Base-by-base conservation (phyloP, 2,888 invertebrate genomes). In the Hypselothyrea guttata region DNA sequence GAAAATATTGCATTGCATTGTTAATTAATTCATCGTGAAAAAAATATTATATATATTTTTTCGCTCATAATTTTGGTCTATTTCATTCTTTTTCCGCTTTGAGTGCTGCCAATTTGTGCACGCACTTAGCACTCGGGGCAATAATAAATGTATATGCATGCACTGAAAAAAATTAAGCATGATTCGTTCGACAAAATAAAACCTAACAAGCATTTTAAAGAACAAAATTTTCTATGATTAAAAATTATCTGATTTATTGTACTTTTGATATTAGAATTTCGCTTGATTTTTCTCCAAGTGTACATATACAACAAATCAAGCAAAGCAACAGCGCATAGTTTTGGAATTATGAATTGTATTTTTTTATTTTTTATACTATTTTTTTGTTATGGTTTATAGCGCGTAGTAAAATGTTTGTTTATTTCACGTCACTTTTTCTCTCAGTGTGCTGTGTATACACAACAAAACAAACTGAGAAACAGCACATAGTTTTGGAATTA, bases 11-110 rank as follows among this genome's bases (percentile, higher is more conserved):
- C 71, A 65, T 55, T 61, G 46, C 44, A 45, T 38, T 69, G 76
- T 65, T 85, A 79, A 79, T 79, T 79, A 79, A 79, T 85, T 85
- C 75, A 71, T 77, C 55, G 65, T 55, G 41, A 37, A 60, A 53
- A 22, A 22, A 22, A 22, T 22, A 22, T 22, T 22, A 63, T 70
- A 54, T 61, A 45, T 69, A 27, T 70, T 60, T 60, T 48, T 67
- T 28, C 35, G 35, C 53, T 41, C 53, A 54, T 51, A 40, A 49
- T 68, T 49, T 49, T 56, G 7, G 12, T 13, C 12, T 4, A 8
- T 4, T n/a, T 4, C 7, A 11, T 9, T 0, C 18, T 11, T 11
- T 33, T 47, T 49, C 5, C 46, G 49, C 49, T 62, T 66, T 66
- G n/a, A n/a, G n/a, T n/a, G 55, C 63, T 67, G 68, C 54, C 48